Evolutionary conservation across 2,113 vertebrate species (phyloP), one percentile per base, ranked within the genome.

Genomic region (Puntigrus tetrazona): DNA sequence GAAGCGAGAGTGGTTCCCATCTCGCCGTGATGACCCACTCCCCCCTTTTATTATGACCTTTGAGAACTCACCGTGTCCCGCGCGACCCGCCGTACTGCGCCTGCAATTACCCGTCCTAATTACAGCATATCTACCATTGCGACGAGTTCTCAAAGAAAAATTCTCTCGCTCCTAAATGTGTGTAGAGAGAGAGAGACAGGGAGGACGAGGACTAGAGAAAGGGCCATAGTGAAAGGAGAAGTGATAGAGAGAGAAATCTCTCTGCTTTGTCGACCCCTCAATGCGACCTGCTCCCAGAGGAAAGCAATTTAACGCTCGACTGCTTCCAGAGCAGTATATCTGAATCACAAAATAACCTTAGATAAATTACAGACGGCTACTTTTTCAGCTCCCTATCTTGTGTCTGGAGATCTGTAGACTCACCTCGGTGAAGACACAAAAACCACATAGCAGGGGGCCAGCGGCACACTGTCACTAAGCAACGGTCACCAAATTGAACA

Each of bases 271-370:
- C 0, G 86, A 95, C 93, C 92, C 88, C 86, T 91, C 92, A 86
- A 89, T 90, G 89, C 88, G 84, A 95, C 92, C 93, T 91, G 90
- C 85, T 95, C 94, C 94, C 94, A 87, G 86, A 90, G 92, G 94
- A 96, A 96, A 94, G 91, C 92, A 96, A 96, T 97, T 96, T 96
- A 96, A 95, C 90, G 94, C 94, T 94, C 90, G 90, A 85, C 85
- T 90, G 92, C 94, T 89, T 93, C 90, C 50, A 92, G 91, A 94
- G 92, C 86, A 93, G 92, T 93, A 92, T 91, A 91, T 94, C 93
- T 92, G 93, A 95, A 95, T 93, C 91, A 86, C 88, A 91, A 94
- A 92, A 94, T 94, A 92, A 89, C 45, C 84, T 86, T 87, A 92
- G 93, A 96, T 94, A 95, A 96, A 96, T 96, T 95, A 95, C 88